These are phyloP conservation scores for Pogoniulus pusillus DNA, from an alignment of 2,797 vertebrate genomes.

Conservation along the genomic window DNA sequence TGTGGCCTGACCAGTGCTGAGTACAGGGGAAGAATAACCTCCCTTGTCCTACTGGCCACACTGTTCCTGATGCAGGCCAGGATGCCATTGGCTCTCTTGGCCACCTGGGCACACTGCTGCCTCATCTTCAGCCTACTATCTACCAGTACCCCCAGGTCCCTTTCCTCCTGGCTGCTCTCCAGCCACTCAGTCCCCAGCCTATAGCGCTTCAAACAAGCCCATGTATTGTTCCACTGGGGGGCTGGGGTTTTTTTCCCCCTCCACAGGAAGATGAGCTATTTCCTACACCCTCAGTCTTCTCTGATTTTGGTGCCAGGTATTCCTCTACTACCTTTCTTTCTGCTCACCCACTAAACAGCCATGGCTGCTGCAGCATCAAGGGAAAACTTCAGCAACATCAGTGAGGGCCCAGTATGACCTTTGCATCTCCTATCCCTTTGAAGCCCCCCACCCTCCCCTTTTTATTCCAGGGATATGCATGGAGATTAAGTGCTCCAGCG, in stretches of 20 bases:
- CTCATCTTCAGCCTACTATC: too few species aligned
- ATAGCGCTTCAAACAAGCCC: background rate
- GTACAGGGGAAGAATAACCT: too few species aligned
- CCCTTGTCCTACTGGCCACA: too few species aligned
- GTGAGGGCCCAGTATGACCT: background rate
- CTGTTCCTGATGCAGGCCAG: too few species aligned
- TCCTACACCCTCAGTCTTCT: background rate
- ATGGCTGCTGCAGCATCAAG: accelerated
- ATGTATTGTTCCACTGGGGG: accelerated
- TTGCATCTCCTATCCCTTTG: background rate
- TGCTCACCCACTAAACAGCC: background rate
- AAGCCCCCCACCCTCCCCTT: background rate
- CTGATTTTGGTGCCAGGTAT: background rate
- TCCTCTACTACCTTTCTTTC: background rate
- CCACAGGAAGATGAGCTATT: background rate
- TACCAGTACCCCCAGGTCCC: too few species aligned
- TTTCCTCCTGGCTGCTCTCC: too few species aligned
- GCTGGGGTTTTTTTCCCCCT: background rate
- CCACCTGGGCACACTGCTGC: too few species aligned
- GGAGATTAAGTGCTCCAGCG: background rate
- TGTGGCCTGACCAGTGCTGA: too few species aligned
- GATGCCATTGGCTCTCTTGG: too few species aligned
- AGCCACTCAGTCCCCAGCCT: too few species aligned
- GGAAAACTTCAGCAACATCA: background rate
- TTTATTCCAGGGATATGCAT: too few species aligned